Conservation (phyloP, 2,797 vertebrate genomes). For the Diplodus sargus region DNA sequence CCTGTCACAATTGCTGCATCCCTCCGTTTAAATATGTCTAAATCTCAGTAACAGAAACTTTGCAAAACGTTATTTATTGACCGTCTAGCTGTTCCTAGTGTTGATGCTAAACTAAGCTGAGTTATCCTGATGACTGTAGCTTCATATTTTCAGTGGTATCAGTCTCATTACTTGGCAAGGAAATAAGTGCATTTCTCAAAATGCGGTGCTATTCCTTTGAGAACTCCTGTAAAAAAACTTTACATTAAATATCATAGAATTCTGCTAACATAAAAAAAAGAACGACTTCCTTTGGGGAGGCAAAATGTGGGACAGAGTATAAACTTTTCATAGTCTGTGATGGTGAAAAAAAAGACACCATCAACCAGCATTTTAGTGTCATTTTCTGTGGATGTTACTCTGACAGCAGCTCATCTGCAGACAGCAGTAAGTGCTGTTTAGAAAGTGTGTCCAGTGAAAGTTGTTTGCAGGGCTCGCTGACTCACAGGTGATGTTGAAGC, state of each 20-base stretch:
- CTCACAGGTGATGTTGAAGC: constrained; percentile 94
- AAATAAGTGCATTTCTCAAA: background rate
- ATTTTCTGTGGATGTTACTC: background rate
- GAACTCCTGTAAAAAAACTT: background rate
- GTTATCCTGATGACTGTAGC: background rate
- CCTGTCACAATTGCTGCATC: no score
- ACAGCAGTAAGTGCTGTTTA: background rate
- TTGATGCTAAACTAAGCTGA: background rate
- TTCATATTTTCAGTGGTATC: background rate
- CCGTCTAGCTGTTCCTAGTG: no score
- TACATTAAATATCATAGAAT: background rate
- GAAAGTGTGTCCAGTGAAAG: constrained; percentile 8
- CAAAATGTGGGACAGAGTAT: constrained; percentile 12
- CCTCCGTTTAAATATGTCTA: no score
- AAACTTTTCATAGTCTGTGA: constrained; percentile 11
- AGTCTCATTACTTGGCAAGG: background rate
- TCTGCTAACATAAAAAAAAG: background rate
- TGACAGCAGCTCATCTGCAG: background rate
- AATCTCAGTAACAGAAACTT: background rate
- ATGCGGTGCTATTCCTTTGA: background rate
- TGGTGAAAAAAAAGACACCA: background rate
- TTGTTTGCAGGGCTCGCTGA: constrained; percentile 47
- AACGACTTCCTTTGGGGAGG: background rate
- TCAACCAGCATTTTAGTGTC: background rate
- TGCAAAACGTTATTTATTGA: background rate